A percentile compares a stretch with the other conserved stretches of the same genome.
phyloP scores from a whole-genome alignment of 2,888 invertebrate species.

The Polydrusus tereticollis region DNA sequence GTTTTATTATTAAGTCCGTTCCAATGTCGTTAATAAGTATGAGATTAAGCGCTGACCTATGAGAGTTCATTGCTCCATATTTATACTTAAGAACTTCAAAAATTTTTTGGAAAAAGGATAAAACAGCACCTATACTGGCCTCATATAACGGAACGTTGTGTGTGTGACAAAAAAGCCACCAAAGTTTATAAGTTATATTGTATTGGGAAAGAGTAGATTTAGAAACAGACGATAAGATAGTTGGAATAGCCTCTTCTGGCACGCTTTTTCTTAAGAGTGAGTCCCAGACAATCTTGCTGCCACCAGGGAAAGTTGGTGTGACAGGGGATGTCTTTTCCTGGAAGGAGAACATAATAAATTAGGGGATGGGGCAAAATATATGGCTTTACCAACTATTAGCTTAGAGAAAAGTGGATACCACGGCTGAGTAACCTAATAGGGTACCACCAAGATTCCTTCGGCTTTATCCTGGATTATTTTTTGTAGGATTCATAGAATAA shows the following conservation, averaged over 20 bases:
- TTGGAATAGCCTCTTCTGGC: constrained; percentile 27
- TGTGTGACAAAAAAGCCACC: constrained; percentile 18
- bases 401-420: constrained; percentile 55
- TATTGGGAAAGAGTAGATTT: constrained; percentile 33
- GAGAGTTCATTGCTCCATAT: constrained; percentile 11
- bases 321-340: constrained; percentile 24
- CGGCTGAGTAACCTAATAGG: constrained; percentile 54
- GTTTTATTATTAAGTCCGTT: constrained; percentile 44
- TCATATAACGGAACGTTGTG: neutral
- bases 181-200: constrained; percentile 14
- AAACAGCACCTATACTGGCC: neutral
- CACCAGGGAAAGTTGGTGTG: constrained; percentile 22
- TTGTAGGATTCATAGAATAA: constrained; percentile 51
- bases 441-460: constrained; percentile 55
- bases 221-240: constrained; percentile 27
- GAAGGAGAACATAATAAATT: neutral
- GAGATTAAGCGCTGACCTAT: constrained; percentile 15
- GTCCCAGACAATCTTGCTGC: constrained; percentile 23
- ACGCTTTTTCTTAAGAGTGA: constrained; percentile 3
- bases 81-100: neutral
- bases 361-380: constrained; percentile 21
- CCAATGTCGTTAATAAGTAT: neutral
- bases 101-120: neutral
- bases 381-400: constrained; percentile 5
- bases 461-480: constrained; percentile 28